Conservation (phyloP, 2,797 vertebrate genomes). For the Coccyzus lansbergi region DNA sequence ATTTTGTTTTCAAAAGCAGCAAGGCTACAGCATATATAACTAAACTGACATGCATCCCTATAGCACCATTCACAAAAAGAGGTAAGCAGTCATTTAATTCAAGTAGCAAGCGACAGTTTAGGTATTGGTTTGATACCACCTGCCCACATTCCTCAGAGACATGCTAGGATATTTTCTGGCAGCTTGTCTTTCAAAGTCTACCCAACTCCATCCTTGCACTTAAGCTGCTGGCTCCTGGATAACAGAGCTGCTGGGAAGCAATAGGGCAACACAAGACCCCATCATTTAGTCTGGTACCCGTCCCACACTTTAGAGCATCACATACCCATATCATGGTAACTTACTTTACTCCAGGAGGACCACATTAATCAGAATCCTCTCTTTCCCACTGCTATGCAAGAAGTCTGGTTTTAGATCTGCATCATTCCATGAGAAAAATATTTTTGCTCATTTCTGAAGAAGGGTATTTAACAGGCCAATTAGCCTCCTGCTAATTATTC, state of each 20-base stretch:
- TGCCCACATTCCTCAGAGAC: not conserved
- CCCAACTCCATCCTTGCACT: not conserved
- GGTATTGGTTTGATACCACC: not conserved
- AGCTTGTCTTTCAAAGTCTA: not conserved
- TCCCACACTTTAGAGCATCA: not conserved
- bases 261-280: not conserved
- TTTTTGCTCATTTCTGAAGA: not conserved
- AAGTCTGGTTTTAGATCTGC: not conserved
- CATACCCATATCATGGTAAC: not conserved
- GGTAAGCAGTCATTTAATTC: not conserved
- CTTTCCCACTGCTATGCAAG: not conserved
- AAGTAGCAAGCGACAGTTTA: not conserved
- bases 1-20: not conserved
- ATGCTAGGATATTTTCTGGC: not conserved
- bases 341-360: not conserved
- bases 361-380: not conserved
- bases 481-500: not conserved
- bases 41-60: not conserved
- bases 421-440: not conserved
- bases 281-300: not conserved
- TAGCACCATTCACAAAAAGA: not conserved
- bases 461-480: not conserved
- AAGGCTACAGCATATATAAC: not conserved
- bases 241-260: not conserved
- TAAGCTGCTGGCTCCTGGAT: not conserved